Base-by-base conservation (phyloP, 2,888 invertebrate species). In the Vandiemenella viatica region DNA sequence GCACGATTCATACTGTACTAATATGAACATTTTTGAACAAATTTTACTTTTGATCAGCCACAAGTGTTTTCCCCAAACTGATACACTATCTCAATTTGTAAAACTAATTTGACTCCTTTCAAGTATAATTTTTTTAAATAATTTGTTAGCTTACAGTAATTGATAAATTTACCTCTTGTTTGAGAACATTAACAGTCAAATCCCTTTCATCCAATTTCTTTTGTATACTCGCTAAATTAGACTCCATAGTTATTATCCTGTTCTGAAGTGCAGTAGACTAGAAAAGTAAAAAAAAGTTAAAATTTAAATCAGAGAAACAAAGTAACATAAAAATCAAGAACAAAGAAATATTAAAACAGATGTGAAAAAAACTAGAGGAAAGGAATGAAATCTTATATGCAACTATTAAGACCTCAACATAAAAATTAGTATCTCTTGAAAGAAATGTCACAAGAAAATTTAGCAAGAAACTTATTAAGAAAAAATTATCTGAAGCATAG, bases 181-280 rank as follows among this genome's bases (percentile, higher is more conserved):
- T 76, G 1, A 81, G 61, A 17, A 68, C 67, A 43, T 75, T 72
- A 1, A 78, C 73, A 53, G 76, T 76, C 42, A 79, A 74, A 1
- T 83, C 78, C 46, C 80, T 68, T 58, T 78, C 78, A 7, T 73
- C 68, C 1, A 82, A 65, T 65, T 81, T 80, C 26, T 75, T 53
- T 51, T 58, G 56, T 32, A 59, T 38, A 1, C 48, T 48, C 4
- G 50, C 43, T 5, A 51, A 46, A 5, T 73, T 69, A 17, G 72
- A 74, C 63, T 85, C 84, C 5, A 80, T 74, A 21, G 76, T 70
- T 17, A 76, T 73, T 1, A 84, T 63, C 51, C 80, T 77, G 48
- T 76, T 75, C 63, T 83, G 82, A 41, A 83, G 61, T 15, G 78
- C 79, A 45, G 58, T 48, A 43, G 55, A 50, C 60, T 60, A 43